These are phyloP conservation scores for Actinernus sp. DNA, from an alignment of 92 coral and sea anemone genomes.

Conservation along the genomic window DNA sequence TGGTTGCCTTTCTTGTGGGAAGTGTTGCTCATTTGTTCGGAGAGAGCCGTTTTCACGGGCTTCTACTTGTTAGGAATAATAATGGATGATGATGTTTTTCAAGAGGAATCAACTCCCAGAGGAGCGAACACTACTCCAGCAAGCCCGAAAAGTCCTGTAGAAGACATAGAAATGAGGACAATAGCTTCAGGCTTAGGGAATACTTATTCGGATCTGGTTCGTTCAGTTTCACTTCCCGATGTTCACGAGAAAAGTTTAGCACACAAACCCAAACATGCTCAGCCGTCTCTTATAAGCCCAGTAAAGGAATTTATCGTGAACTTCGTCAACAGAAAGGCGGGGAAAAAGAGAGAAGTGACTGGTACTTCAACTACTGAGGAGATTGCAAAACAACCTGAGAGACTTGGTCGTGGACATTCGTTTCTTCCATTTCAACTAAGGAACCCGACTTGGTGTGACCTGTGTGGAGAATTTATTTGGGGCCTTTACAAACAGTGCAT, in stretches of 20 bases:
- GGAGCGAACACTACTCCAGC: slow-evolving; percentile 3
- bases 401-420: slow-evolving; percentile 87
- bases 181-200: slow-evolving; percentile 2
- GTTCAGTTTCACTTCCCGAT: slow-evolving; percentile 72
- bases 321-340: slow-evolving; percentile 82
- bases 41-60: slow-evolving; percentile 18
- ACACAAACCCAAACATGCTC: slow-evolving; percentile 33
- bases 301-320: slow-evolving; percentile 91
- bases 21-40: slow-evolving; percentile 30
- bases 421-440: slow-evolving; percentile 78
- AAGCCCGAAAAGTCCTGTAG: slow-evolving; percentile 15
- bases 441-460: slow-evolving; percentile 98
- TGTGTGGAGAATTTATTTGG: slow-evolving; percentile 98
- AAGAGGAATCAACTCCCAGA: slow-evolving; percentile 9
- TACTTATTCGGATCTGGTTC: slow-evolving; percentile 22
- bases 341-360: slow-evolving; percentile 63
- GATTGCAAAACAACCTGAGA: slow-evolving; percentile 36
- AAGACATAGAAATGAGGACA: slow-evolving; percentile 32
- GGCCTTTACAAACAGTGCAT: slow-evolving; percentile 94
- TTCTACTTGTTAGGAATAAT: slow-evolving; percentile 27
- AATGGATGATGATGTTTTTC: slow-evolving; percentile 52
- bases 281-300: slow-evolving; percentile 57
- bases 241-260: slow-evolving; percentile 45
- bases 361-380: slow-evolving; percentile 43
- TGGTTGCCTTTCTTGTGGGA: slow-evolving; percentile 37